These are phyloP conservation scores for Apus apus DNA, from an alignment of 2,113 vertebrate genomes.

Conservation along the genomic window DNA sequence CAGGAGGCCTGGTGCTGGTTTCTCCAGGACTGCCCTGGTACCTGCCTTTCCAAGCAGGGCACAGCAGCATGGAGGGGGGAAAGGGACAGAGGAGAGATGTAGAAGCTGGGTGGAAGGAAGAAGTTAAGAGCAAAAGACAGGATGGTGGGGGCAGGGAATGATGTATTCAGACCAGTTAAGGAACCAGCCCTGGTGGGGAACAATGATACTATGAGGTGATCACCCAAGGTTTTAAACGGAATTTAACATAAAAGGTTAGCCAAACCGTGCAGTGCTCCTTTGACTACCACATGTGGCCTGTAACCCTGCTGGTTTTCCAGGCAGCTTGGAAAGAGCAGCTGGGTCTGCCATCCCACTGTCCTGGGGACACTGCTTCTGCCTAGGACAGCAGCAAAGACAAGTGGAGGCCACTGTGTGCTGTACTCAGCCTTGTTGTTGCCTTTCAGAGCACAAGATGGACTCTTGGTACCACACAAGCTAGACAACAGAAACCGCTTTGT, in stretches of 20 bases:
- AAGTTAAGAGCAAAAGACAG: neutral
- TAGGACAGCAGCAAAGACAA: neutral
- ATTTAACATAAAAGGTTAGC: neutral
- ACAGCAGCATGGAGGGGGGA: neutral
- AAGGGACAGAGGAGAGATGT: neutral
- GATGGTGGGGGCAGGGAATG: neutral
- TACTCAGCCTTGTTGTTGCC: neutral
- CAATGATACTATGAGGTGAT: neutral
- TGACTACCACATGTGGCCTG: neutral
- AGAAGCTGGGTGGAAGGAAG: neutral
- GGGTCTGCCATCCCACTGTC: neutral
- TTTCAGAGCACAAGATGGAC: constrained; percentile 64
- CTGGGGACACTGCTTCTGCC: neutral
- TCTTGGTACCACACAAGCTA: neutral
- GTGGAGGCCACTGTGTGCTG: rapidly evolving
- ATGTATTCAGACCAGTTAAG: neutral
- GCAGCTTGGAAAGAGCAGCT: neutral
- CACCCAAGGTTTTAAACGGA: neutral
- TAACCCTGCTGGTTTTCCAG: neutral
- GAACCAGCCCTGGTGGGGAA: neutral
- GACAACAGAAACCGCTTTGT: neutral
- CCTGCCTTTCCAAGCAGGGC: neutral
- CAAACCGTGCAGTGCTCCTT: neutral
- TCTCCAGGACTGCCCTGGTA: neutral
- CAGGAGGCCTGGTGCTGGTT: neutral